Evolutionary conservation across 2,888 invertebrate species (phyloP), one percentile per base, ranked within the genome.

Genomic region (Drosophila formosana): DNA sequence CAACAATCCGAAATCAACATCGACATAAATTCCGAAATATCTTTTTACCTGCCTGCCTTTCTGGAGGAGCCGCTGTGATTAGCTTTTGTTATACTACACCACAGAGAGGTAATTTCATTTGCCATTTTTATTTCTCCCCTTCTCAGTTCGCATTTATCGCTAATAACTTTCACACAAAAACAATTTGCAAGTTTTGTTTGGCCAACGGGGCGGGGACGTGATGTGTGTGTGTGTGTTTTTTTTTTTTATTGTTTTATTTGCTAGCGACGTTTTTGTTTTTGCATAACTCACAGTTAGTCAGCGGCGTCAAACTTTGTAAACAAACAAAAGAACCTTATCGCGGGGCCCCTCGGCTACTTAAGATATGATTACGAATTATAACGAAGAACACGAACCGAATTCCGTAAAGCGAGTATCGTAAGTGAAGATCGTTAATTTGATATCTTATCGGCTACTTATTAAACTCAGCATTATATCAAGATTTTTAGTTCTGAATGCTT

Each of bases 301-400:
- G 72, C 66, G 45, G 25, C 50, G 34, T 11, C 8, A 18, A 18
- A 18, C 3, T 50, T 46, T 71, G 79, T 75, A 77, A 79, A 79
- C 77, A 77, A 79, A 77, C 75, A 75, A 74, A 66, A 66, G 41
- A 13, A 9, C 28, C 50, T 75, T 76, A 76, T 78, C 79, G 43
- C 1, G 11, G 23, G 25, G 9, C 4, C 8, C 7, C 4, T 8
- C 11, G 7, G 45, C 52, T 46, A 53, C 57, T 60, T 45, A 23
- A 39, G 52, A 62, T 45, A 30, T 52, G 62, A 57, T 49, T 66
- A 51, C 41, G 56, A n/a, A 63, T 45, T 45, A 43, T 39, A 45
- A 28, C 34, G 56, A 18, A 18, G 18, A 18, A 18, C 18, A 18
- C 18, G 18, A 18, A 18, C 1, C 18, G 18, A 30, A 56, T 46